phyloP scores from a whole-genome alignment of 2,797 vertebrate genomes.

The Xenopus petersii region DNA sequence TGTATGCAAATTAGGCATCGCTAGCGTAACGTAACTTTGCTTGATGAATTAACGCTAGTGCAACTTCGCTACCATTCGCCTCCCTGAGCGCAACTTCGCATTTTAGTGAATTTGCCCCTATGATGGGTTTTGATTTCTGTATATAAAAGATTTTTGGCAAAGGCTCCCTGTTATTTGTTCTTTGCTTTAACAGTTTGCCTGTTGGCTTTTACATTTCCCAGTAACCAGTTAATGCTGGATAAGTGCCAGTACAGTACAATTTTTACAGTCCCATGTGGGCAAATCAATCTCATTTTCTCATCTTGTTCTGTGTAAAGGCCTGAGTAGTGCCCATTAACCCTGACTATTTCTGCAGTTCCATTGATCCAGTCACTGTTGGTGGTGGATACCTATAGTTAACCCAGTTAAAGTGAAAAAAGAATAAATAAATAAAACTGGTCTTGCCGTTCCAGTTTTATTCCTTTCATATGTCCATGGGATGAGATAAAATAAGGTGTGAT shows the following conservation, averaged over 20 bases:
- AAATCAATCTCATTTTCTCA: constrained; percentile 11
- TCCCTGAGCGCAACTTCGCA: too few species aligned
- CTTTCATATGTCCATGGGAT: too few species aligned
- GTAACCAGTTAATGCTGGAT: constrained; percentile 9
- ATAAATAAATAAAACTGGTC: too few species aligned
- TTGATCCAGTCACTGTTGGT: background rate
- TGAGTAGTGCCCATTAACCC: constrained; percentile 2
- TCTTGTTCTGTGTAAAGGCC: constrained; percentile 1
- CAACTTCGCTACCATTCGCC: too few species aligned
- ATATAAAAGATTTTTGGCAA: constrained; percentile 1
- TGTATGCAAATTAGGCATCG: too few species aligned
- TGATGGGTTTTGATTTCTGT: background rate
- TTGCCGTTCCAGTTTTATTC: too few species aligned
- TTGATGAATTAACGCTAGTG: too few species aligned
- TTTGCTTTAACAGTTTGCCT: constrained; percentile 13
- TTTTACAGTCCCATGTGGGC: constrained; percentile 6
- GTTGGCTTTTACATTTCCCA: constrained; percentile 11
- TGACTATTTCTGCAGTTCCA: background rate
- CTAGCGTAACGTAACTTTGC: too few species aligned
- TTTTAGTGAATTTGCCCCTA: too few species aligned
- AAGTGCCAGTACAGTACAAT: constrained; percentile 5
- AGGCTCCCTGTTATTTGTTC: constrained; percentile 5
- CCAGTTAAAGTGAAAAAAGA: background rate
- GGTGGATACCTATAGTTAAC: background rate
- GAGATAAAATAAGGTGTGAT: too few species aligned